Base-by-base conservation (phyloP, 2,888 invertebrate genomes). In the Mimumesa dahlbomi region DNA sequence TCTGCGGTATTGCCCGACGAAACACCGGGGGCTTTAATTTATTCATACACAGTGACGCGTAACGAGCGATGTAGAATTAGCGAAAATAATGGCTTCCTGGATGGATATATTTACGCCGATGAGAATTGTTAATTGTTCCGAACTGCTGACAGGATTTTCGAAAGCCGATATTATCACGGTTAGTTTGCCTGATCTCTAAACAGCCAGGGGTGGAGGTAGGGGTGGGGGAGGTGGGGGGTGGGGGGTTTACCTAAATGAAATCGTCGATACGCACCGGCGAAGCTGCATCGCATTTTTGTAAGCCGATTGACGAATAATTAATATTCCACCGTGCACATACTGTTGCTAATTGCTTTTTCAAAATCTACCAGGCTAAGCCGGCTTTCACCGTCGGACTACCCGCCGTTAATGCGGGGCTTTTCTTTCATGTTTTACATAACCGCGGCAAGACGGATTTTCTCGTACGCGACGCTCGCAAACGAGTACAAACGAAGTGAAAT, bases 251-350 rank as follows among this genome's bases (percentile, higher is more conserved):
- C 21, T 0, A 13, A 21, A 56, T 11, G 42, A 11, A 22, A 56
- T 31, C 16, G 7, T 7, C n/a, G 16, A 19, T 13, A 16, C 4
- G 25, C 46, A 9, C 3, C 13, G 7, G 4, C 4, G 25, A 38
- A 9, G 2, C 13, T 5, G 4, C 29, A 21, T 46, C 1, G 53
- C 31, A 58, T 59, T 70, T 70, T 70, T 70, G 31, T 66, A 70
- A 66, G 49, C 69, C 69, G 69, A 70, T 66, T 46, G 14, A 1
- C 16, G 31, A 34, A 54, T 59, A 50, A 61, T 70, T 66, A 65
- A 70, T 66, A 70, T 66, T 34, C 40, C 19, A 3, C n/a, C n/a
- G 13, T 13, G 6, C 0, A 19, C 18, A 36, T 36, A 40, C 21
- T n/a, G 50, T 25, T 34, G 40, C 38, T 66, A 70, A 70, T 66